These are phyloP conservation scores for Decapterus maruadsi DNA, from an alignment of 2,797 vertebrate species.

Conservation along the genomic window DNA sequence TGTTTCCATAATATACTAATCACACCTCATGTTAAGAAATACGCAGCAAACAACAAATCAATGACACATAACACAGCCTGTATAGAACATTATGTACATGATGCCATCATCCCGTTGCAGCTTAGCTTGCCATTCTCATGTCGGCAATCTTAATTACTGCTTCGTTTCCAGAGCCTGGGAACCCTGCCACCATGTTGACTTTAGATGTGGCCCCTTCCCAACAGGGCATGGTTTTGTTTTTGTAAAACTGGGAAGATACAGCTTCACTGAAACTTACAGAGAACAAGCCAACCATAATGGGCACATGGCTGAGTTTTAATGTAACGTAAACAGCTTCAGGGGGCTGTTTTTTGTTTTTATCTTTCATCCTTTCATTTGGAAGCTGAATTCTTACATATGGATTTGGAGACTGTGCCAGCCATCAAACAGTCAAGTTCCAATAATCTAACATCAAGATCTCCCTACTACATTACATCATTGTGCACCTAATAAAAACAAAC, in stretches of 20 bases:
- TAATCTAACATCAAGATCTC: slow-evolving; percentile 23
- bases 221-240: slow-evolving; percentile 72
- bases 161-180: slow-evolving; percentile 78
- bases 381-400: neutral
- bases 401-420: slow-evolving; percentile 6
- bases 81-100: slow-evolving; percentile 1
- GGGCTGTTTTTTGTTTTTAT: neutral
- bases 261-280: slow-evolving; percentile 49
- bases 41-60: slow-evolving; percentile 8
- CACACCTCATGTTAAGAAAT: slow-evolving; percentile 11
- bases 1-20: slow-evolving; percentile 11
- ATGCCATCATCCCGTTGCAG: slow-evolving; percentile 15
- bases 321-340: slow-evolving; percentile 23
- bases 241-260: slow-evolving; percentile 61
- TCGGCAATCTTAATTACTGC: slow-evolving; percentile 68
- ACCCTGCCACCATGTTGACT: slow-evolving; percentile 80
- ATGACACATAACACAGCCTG: neutral
- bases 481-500: slow-evolving; percentile 9
- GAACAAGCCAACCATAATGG: slow-evolving; percentile 39
- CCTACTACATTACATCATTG: slow-evolving; percentile 19
- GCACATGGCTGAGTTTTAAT: slow-evolving; percentile 15
- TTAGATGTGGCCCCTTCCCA: slow-evolving; percentile 76
- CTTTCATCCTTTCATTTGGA: neutral
- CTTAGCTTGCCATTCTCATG: slow-evolving; percentile 47
- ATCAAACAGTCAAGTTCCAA: slow-evolving; percentile 16